phyloP scores from a whole-genome alignment of 1,140 invertebrate species.

The Lasaia peninsularis region DNA sequence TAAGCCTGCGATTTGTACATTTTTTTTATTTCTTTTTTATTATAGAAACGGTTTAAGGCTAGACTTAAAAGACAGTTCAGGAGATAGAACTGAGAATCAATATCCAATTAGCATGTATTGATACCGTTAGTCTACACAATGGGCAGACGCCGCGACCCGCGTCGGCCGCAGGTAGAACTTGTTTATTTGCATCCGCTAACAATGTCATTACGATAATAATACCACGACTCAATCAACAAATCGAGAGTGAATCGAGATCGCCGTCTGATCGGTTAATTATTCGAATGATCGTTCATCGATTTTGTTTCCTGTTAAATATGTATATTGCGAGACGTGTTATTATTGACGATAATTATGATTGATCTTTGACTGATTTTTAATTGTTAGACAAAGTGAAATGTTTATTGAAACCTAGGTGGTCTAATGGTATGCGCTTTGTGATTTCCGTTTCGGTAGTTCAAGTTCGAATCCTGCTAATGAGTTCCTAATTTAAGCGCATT shows the following conservation, averaged over 20 bases:
- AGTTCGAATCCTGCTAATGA: too few relatives aligned
- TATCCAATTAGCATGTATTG: conserved; percentile 33
- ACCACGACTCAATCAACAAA: conserved; percentile 27
- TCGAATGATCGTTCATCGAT: conserved; percentile 27
- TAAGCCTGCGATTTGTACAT: too few relatives aligned
- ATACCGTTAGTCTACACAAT: conserved; percentile 21
- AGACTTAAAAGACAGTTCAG: too few relatives aligned
- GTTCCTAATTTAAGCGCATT: too few relatives aligned
- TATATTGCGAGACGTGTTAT: not conserved
- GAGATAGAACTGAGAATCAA: conserved; percentile 17
- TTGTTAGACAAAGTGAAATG: not conserved
- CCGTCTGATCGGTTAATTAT: conserved; percentile 36
- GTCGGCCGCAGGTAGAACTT: conserved; percentile 27
- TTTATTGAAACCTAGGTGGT: too few relatives aligned
- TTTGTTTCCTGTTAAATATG: conserved; percentile 28
- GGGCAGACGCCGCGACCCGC: conserved; percentile 1
- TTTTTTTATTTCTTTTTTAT: too few relatives aligned
- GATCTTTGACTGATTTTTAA: not conserved
- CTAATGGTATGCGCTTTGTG: too few relatives aligned
- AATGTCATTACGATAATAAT: conserved; percentile 57
- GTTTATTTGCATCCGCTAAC: conserved; percentile 54
- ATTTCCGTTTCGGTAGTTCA: too few relatives aligned
- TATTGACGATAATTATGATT: not conserved
- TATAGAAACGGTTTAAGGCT: too few relatives aligned
- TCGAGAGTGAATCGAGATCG: conserved; percentile 44